Conservation (phyloP, 1,140 invertebrate species). For the Apis laboriosa region DNA sequence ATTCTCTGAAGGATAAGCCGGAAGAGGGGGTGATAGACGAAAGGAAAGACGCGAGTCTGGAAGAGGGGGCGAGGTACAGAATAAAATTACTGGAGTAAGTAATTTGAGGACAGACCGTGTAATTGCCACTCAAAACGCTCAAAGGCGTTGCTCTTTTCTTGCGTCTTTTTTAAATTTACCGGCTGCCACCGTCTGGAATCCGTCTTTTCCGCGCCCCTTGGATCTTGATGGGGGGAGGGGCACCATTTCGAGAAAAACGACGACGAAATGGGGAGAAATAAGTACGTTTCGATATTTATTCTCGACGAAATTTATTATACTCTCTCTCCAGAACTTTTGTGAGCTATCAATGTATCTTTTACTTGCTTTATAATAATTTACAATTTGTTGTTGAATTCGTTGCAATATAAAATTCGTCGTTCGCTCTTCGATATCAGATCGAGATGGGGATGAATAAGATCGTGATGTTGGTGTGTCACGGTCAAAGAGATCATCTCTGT, state of each 20-base stretch:
- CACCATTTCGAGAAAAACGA: neutral
- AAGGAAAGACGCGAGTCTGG: neutral
- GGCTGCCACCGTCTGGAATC: neutral
- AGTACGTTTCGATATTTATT: no score
- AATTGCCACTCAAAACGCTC: conserved; percentile 66
- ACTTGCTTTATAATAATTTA: no score
- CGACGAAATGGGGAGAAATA: neutral
- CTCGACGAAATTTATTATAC: no score
- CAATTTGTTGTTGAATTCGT: no score
- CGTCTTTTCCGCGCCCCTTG: no score
- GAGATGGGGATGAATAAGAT: conserved; percentile 44
- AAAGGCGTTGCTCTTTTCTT: conserved; percentile 49
- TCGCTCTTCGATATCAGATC: neutral
- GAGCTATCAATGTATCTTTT: no score
- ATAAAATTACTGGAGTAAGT: conserved; percentile 68
- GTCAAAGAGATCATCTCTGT: conserved; percentile 36
- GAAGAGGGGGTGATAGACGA: neutral
- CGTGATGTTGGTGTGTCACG: neutral
- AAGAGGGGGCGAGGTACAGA: conserved; percentile 13
- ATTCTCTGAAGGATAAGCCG: conserved; percentile 27
- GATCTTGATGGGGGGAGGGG: neutral
- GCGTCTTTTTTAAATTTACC: conserved; percentile 37
- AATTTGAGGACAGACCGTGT: conserved; percentile 63
- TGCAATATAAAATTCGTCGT: neutral
- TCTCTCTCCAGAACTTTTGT: no score